Evolutionary conservation across 2,888 invertebrate species (phyloP), one percentile per base, ranked within the genome.

Genomic region (Baronia brevicornis): DNA sequence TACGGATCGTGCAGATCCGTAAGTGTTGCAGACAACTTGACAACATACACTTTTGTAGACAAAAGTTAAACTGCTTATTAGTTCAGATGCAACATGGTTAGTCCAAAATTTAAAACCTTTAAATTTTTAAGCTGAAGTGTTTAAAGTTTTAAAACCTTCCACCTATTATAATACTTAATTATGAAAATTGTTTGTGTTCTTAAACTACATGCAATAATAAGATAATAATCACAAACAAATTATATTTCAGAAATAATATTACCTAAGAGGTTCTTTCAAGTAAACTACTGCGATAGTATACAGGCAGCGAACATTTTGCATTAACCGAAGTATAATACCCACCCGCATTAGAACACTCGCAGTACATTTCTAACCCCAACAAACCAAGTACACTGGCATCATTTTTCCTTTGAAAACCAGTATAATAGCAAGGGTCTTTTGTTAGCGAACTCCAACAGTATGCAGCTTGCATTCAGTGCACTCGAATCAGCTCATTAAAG

Each of bases 401-500:
- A 55, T 66, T 64, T 62, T 63, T 55, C 55, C 63, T 69, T 71
- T 68, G 60, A 62, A 57, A 51, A 54, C 41, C 48, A 43, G 35
- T 33, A 61, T 59, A 61, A 61, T 59, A 54, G 59, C 53, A 51
- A 54, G 51, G 42, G 51, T 29, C 48, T 48, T 49, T 53, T 51
- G 49, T 48, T 48, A 31, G n/a, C 30, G 20, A 38, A 39, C 33
- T 21, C 35, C 22, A 59, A 59, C 56, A 61, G 51, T 44, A 55
- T 56, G 47, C 48, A 47, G 38, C 44, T 36, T 48, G 51, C 52
- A 54, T 60, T 60, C 63, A 60, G 60, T 58, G 58, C 60, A 54
- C 58, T 63, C 53, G 55, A 65, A 66, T 59, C 63, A 65, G 68
- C 73, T 73, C 73, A 67, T 73, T 73, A 73, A 57, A 58, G 60